A percentile compares a stretch with the other conserved stretches of the same genome.
phyloP scores from a whole-genome alignment of 2,113 vertebrate species.

The Rissa tridactyla region DNA sequence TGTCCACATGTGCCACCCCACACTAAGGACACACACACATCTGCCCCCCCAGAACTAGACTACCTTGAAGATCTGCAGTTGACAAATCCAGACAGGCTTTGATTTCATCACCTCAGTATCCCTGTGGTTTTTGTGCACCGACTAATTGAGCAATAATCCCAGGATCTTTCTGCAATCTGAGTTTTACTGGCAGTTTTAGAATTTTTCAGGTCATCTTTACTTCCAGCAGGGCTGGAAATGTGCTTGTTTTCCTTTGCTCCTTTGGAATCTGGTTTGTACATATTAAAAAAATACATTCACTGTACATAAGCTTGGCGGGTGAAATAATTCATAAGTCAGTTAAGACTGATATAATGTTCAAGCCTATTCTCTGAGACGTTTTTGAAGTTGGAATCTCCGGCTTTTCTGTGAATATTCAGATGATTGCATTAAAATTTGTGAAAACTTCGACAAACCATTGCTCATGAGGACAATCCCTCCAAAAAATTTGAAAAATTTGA shows the following conservation, averaged over 20 bases:
- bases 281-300: background rate
- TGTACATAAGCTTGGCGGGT: background rate
- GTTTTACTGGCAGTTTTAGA: background rate
- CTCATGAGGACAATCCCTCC: background rate
- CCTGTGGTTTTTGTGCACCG: background rate
- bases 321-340: background rate
- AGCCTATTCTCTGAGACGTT: background rate
- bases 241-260: background rate
- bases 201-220: background rate
- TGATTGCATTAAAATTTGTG: background rate
- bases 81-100: background rate
- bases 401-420: background rate
- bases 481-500: background rate
- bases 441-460: background rate
- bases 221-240: background rate
- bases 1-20: no score
- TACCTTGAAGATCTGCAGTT: background rate
- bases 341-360: background rate
- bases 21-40: fast-evolving
- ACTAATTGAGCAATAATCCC: background rate
- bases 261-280: background rate
- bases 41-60: background rate
- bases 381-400: background rate
- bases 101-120: background rate
- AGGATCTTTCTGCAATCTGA: background rate